Base-by-base conservation (phyloP, 2,888 invertebrate genomes). In the Incurvaria masculella region DNA sequence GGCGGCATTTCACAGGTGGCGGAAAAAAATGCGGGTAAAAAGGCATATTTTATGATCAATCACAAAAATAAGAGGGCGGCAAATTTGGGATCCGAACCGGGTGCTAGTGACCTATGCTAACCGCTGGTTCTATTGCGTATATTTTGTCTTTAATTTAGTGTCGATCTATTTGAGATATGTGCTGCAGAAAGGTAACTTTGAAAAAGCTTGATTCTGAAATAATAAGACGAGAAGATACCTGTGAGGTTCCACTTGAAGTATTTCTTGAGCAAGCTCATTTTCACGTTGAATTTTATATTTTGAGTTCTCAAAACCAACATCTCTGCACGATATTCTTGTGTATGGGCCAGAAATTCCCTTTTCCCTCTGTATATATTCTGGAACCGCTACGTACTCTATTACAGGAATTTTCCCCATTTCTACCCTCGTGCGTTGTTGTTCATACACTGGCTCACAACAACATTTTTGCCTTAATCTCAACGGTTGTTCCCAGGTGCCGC, bases 311-410 rank as follows among this genome's bases (percentile, higher is more conserved):
- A 57, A 53, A 58, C 73, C 53, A 14, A 72, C 49, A 27, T 58
- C 54, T 1, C 33, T 19, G 51, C 59, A 69, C 23, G 55, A 33
- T 21, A 55, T 54, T 42, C 71, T 63, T 49, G 62, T 51, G 8
- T 60, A 44, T 17, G 48, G 50, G 17, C 73, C 75, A 38, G 52
- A 46, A 21, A 72, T 48, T 18, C 70, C 69, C 55, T 69, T 64
- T 59, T 76, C 78, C 50, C 60, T 53, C 57, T 67, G 63, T 49
- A 78, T 63, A 41, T 65, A 57, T 18, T 50, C 50, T 10, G 78
- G 75, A 8, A 72, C 68, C 16, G 65, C 66, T 21, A 76, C 52
- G 53, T 76, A 70, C 49, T 72, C 65, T n/a, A 75, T 62, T 1
- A 62, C 53, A 14, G 47, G 43, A 5, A 73, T 72, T 2, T 51